phyloP scores from a whole-genome alignment of 1,140 invertebrate species.

The Diuraphis noxia region DNA sequence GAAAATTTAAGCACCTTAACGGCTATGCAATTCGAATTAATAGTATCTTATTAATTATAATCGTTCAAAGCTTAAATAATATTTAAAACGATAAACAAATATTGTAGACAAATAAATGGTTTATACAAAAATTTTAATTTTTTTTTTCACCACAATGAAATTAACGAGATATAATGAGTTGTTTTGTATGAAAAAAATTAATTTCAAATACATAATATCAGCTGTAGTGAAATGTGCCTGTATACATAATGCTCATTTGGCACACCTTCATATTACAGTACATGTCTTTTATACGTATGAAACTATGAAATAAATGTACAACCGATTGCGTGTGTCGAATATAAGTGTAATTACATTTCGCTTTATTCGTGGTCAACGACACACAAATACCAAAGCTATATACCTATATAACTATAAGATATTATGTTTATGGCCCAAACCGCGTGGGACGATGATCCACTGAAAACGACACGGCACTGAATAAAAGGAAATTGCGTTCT shows the following conservation, averaged over 20 bases:
- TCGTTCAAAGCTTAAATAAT: not conserved
- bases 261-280: not conserved
- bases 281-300: not conserved
- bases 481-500: not conserved
- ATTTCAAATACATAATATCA: not conserved
- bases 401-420: not conserved
- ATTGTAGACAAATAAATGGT: no score
- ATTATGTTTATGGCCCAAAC: not conserved
- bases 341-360: not conserved
- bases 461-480: not conserved
- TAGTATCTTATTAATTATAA: not conserved
- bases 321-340: not conserved
- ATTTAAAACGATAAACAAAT: no score
- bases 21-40: not conserved
- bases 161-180: not conserved
- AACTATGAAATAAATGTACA: not conserved
- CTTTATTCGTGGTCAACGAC: conserved; percentile 2
- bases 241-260: not conserved
- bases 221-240: not conserved
- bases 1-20: not conserved
- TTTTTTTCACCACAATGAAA: not conserved
- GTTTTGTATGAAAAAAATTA: not conserved
- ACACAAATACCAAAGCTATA: not conserved
- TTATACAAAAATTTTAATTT: not conserved
- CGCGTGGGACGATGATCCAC: not conserved